Base-by-base conservation (phyloP, 2,888 invertebrate genomes). In the Melanostoma mellinum region DNA sequence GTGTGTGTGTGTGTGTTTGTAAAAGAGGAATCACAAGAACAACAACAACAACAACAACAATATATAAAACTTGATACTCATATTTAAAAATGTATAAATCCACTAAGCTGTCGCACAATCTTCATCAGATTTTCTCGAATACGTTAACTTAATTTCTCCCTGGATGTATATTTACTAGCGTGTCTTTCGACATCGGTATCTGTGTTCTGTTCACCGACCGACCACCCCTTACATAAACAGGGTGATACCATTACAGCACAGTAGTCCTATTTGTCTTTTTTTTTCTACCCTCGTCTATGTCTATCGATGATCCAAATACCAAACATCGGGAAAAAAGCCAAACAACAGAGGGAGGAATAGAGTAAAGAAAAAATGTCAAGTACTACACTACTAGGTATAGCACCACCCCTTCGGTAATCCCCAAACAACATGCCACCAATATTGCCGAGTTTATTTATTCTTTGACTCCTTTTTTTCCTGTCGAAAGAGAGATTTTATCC, bases 251-350 rank as follows among this genome's bases (percentile, higher is more conserved):
- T 75, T 67, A 75, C 84, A 65, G 32, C 36, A 71, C 55, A 75
- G 20, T 20, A 20, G 61, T 71, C 67, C 63, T 46, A 75, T 61
- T 78, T 69, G 65, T 75, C 67, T 77, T 35, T 63, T 32, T 63
- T 63, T 74, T 46, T 74, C 48, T 67, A 63, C 46, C 63, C 60
- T 42, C 50, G 63, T 60, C 71, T 69, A 33, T 74, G 42, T 71
- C 69, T 78, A 84, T 84, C 69, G 82, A 84, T 78, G 79, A 84
- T 79, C 71, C 84, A 74, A 79, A 84, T 84, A 79, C 71, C 61
- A 84, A 79, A 78, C 52, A 74, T 84, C 74, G 74, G 58, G 3
- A 55, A 44, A 60, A 73, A 69, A 52, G 38, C 61, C 65, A 76
- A 73, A 68, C 53, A 67, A 53, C 40, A 67, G 33, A 20, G 38